Conservation (phyloP, 2,797 vertebrate genomes). For the Spatula clypeata region DNA sequence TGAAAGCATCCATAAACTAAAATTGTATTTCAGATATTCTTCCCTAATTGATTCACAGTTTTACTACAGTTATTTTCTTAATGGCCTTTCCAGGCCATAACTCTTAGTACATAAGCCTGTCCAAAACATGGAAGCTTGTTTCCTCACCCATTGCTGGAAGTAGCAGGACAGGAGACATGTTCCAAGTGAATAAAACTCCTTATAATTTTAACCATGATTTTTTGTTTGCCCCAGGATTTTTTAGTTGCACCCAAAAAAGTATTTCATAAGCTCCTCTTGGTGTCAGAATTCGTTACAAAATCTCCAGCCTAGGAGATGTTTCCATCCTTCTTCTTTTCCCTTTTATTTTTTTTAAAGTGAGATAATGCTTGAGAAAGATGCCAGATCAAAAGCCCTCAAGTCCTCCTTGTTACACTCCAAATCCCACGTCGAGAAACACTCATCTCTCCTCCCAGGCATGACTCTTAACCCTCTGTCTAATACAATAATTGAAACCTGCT, state of each 20-base stretch:
- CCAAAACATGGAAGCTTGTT: conserved; percentile 41
- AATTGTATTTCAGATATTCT: conserved; percentile 67
- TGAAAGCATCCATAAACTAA: conserved; percentile 77
- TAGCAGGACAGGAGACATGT: neutral
- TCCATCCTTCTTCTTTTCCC: neutral
- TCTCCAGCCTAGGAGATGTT: conserved; percentile 1
- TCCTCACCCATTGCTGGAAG: conserved; percentile 7
- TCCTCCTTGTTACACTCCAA: conserved; percentile 49
- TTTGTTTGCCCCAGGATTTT: conserved; percentile 7
- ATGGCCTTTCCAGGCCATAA: conserved; percentile 58
- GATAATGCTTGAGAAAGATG: conserved; percentile 54
- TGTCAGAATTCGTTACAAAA: conserved; percentile 48
- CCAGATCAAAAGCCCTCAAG: conserved; percentile 64
- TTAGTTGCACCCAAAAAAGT: neutral
- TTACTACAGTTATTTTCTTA: conserved; percentile 70
- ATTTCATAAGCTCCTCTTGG: neutral
- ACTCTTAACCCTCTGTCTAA: conserved; percentile 62
- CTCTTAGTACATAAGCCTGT: conserved; percentile 26
- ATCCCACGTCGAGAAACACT: conserved; percentile 60
- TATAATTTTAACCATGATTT: neutral
- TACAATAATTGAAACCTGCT: conserved; percentile 74
- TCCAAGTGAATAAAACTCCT: neutral
- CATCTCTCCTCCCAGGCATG: conserved; percentile 46
- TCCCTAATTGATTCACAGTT: conserved; percentile 70
- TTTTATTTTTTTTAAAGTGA: conserved; percentile 26